Evolutionary conservation across 2,113 vertebrate genomes (phyloP).

Genomic region (Microtus richardsoni): DNA sequence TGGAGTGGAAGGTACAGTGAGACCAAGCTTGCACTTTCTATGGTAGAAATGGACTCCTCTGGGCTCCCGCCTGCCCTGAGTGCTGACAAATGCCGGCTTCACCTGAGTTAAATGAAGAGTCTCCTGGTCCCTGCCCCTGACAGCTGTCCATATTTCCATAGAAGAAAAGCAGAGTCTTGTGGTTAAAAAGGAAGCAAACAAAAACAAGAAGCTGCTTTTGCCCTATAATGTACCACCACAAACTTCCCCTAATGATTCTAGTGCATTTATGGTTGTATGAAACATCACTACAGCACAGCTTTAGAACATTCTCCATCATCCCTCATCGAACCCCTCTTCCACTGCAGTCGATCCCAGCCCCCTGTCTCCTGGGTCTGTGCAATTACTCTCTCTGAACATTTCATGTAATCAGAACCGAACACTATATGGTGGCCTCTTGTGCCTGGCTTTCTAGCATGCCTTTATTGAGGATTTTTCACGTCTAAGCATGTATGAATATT

Average conservation of each 20-base stretch:
- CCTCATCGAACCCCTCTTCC: neutral
- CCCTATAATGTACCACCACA: neutral
- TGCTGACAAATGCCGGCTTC: neutral
- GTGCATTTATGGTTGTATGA: neutral
- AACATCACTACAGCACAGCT: neutral
- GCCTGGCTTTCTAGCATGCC: neutral
- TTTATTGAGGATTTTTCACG: neutral
- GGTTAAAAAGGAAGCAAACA: neutral
- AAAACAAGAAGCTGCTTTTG: neutral
- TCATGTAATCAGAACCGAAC: neutral
- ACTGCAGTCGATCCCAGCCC: neutral
- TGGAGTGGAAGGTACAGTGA: neutral
- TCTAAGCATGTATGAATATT: neutral
- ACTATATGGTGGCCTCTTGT: neutral
- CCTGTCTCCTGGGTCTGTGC: neutral
- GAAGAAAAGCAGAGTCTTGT: neutral
- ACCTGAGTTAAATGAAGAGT: conserved; percentile 12
- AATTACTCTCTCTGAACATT: conserved; percentile 9
- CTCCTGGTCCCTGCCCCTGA: conserved; percentile 2
- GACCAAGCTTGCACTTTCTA: neutral
- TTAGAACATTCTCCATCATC: neutral
- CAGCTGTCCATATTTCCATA: neutral
- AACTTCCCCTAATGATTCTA: neutral
- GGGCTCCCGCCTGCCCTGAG: neutral
- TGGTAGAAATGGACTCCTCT: neutral